Conservation (phyloP, 2,113 vertebrate genomes). For the Xiphophorus couchianus region DNA sequence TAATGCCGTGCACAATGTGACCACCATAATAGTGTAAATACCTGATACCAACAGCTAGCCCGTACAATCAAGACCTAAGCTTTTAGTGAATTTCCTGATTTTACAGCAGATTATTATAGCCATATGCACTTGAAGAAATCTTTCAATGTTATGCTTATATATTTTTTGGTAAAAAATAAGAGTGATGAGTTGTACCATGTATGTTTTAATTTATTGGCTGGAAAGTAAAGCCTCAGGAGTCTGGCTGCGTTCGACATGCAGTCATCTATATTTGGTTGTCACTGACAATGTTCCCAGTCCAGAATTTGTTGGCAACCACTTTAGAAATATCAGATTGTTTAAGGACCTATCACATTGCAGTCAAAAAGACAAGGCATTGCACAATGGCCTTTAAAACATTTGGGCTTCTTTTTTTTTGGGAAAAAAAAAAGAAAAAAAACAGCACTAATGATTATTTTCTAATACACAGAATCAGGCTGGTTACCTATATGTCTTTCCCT, state of each 20-base stretch:
- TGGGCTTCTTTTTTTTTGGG: conserved; percentile 24
- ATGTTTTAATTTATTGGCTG: conserved; percentile 59
- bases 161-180: conserved; percentile 73
- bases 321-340: conserved; percentile 52
- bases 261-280: conserved; percentile 62
- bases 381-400: conserved; percentile 60
- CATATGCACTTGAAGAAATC: conserved; percentile 78
- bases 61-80: conserved; percentile 78
- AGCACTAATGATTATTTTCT: conserved; percentile 70
- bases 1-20: conserved; percentile 66
- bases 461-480: conserved; percentile 67
- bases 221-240: conserved; percentile 62
- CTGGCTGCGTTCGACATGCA: conserved; percentile 58
- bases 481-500: conserved; percentile 49
- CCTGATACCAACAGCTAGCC: conserved; percentile 70
- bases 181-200: conserved; percentile 66
- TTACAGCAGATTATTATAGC: conserved; percentile 77
- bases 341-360: conserved; percentile 72
- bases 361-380: conserved; percentile 64
- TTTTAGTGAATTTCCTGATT: conserved; percentile 75
- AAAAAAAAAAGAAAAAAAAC: conserved; percentile 17
- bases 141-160: conserved; percentile 77
- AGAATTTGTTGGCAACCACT: conserved; percentile 66
- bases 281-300: conserved; percentile 52
- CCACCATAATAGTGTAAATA: conserved; percentile 64